These are phyloP conservation scores for Drosophila athabasca DNA, from an alignment of 1,140 invertebrate species.

Conservation along the genomic window DNA sequence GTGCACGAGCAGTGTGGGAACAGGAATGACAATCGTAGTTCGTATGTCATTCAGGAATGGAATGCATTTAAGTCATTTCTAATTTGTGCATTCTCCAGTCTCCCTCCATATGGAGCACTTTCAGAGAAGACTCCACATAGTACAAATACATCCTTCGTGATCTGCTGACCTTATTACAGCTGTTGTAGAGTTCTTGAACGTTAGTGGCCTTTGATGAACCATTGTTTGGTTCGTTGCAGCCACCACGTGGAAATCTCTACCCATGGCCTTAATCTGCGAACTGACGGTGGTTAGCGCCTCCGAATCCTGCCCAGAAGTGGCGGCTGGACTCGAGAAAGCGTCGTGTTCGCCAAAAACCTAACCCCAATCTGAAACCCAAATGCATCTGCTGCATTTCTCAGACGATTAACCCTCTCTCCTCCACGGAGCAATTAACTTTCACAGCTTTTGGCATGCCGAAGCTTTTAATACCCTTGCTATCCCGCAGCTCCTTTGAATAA, in stretches of 20 bases:
- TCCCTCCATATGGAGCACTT: no score
- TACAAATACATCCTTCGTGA: no score
- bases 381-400: no score
- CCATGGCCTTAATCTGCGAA: constrained; percentile 60
- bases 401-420: no score
- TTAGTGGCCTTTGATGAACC: constrained; percentile 35
- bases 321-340: constrained; percentile 30
- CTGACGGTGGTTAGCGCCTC: constrained; percentile 16
- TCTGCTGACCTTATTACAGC: neutral
- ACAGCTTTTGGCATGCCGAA: no score
- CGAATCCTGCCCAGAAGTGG: constrained; percentile 14
- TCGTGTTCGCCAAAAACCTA: constrained; percentile 35
- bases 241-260: constrained; percentile 71
- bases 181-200: constrained; percentile 75
- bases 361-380: neutral
- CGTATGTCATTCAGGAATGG: no score
- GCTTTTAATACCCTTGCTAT: no score
- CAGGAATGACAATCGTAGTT: neutral
- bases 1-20: neutral
- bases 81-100: no score
- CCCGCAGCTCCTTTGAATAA: no score
- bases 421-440: no score
- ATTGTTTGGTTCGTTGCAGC: constrained; percentile 25
- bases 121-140: no score
- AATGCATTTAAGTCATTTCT: no score